phyloP scores from a whole-genome alignment of 2,113 vertebrate species.

The Scytalopus superciliaris region DNA sequence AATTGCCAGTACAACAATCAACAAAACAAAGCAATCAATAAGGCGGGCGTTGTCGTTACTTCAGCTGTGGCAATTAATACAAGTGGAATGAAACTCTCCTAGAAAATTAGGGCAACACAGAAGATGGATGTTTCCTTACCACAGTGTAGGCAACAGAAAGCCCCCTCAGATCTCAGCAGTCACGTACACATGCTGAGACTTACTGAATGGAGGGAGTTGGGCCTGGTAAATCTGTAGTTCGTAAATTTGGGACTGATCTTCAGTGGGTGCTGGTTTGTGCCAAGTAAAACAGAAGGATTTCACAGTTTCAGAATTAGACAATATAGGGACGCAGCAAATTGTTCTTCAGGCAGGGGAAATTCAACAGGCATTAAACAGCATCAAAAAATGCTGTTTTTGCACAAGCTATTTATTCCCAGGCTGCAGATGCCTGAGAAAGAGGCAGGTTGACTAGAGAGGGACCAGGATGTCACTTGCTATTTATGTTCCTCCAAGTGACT shows the following conservation, averaged over 20 bases:
- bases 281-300: neutral
- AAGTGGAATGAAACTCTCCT: neutral
- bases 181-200: neutral
- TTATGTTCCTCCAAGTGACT: constrained; percentile 8
- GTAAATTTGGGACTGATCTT: neutral
- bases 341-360: neutral
- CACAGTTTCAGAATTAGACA: neutral
- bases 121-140: neutral
- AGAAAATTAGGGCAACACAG: neutral
- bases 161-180: neutral
- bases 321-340: neutral
- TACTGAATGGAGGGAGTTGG: neutral
- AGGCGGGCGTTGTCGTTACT: neutral
- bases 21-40: neutral
- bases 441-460: neutral
- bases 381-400: neutral
- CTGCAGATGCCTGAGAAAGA: neutral
- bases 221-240: constrained; percentile 50
- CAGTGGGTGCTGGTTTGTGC: neutral
- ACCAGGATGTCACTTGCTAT: constrained; percentile 1
- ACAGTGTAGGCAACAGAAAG: neutral
- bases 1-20: neutral
- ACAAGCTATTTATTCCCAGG: constrained; percentile 22
- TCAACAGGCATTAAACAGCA: neutral
- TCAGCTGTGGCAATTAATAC: neutral